Evolutionary conservation across 2,797 vertebrate genomes (phyloP), one percentile per base, ranked within the genome.

Genomic region (Cygnus olor): DNA sequence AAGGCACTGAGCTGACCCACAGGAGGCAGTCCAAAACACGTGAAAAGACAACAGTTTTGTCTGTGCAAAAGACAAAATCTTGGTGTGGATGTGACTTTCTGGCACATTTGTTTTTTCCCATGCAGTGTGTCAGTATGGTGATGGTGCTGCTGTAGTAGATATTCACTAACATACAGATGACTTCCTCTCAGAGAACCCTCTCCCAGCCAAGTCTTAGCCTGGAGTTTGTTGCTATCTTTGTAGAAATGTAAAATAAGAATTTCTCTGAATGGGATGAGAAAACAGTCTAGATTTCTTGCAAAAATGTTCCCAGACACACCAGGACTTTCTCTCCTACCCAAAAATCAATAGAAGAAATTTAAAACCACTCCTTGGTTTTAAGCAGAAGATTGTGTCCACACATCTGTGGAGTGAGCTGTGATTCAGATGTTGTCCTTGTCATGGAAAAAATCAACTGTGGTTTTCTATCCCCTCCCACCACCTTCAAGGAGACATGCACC

Each of bases 381-480:
- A 79, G 32, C 28, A 91, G 65, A 74, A 81, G 49, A 42, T 22
- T 57, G 40, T 10, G 68, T 10, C 53, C n/a, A 40, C 24, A 61
- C 38, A 45, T 18, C 28, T 65, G 34, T 84, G 63, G 58, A 84
- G 40, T 32, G 7, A 90, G 47, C 15, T 81, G 34, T 22, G 90
- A 22, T 53, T 87, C 74, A 80, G 47, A n/a, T 69, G 10, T 11
- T 88, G 24, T 42, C 32, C 63, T 81, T 79, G 49, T 47, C 42
- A 24, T 8, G 25, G 13, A 36, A 85, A 76, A 90, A 73, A 87
- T 76, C 42, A n/a, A 10, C 27, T 8, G 21, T 12, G 25, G 5
- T 83, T 94, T 91, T 88, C 20, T 81, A 22, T 93, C 6, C n/a
- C 16, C 21, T 92, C 45, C 27, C 70, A 77, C 22, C 32, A 38